Conservation (phyloP, 2,797 vertebrate species). For the Cossypha dichroa region DNA sequence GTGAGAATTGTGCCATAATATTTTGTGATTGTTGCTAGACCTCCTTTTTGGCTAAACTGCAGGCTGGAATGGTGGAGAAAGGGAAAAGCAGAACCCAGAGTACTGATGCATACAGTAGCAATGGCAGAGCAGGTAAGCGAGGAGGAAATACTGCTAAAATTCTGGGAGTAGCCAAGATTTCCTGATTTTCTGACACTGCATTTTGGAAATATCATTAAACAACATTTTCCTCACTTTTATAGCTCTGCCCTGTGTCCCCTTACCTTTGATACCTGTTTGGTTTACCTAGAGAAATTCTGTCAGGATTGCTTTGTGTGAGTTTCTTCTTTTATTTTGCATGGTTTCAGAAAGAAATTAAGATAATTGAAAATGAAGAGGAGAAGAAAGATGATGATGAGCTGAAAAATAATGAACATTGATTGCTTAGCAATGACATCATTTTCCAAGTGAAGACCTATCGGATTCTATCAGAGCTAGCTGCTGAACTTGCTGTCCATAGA, state of each 20-base stretch:
- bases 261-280: neutral
- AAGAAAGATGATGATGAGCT: neutral
- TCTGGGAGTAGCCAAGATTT: conserved; percentile 55
- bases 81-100: neutral
- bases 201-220: conserved; percentile 44
- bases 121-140: neutral
- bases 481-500: neutral
- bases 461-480: neutral
- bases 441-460: neutral
- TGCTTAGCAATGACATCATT: conserved; percentile 46
- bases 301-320: neutral
- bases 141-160: conserved; percentile 72
- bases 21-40: neutral
- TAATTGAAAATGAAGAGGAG: neutral
- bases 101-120: neutral
- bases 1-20: neutral
- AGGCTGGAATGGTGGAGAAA: conserved; percentile 55
- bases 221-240: conserved; percentile 31
- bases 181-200: conserved; percentile 50
- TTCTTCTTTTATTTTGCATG: neutral
- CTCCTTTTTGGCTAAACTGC: conserved; percentile 53
- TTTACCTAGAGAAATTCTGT: neutral
- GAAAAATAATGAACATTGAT: neutral
- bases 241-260: neutral
- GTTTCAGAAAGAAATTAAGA: conserved; percentile 9